phyloP scores from a whole-genome alignment of 1,140 invertebrate genomes.

The Drosophila orosa region DNA sequence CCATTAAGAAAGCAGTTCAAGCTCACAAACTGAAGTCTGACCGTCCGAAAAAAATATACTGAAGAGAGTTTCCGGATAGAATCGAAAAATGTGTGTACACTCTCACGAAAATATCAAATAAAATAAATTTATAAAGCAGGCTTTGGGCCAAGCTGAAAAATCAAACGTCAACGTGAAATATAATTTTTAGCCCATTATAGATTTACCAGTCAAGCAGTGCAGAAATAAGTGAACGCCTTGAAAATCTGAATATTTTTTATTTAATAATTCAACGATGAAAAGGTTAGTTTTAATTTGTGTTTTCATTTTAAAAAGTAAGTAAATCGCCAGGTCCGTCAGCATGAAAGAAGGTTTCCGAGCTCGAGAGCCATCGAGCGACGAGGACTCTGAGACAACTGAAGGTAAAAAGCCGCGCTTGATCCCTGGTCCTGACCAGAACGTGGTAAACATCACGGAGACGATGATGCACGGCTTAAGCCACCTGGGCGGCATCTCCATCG shows the following conservation, averaged over 20 bases:
- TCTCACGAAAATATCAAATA: neutral
- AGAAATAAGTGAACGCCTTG: neutral
- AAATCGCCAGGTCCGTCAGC: too few species aligned
- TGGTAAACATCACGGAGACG: neutral
- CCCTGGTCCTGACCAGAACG: neutral
- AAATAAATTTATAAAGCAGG: neutral
- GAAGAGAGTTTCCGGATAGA: too few species aligned
- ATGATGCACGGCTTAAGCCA: conserved; percentile 33
- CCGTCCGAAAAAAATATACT: too few species aligned
- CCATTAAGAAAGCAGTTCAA: too few species aligned
- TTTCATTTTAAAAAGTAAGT: too few species aligned
- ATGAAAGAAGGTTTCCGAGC: neutral
- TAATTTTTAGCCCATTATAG: neutral
- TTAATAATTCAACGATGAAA: neutral
- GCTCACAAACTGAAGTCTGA: too few species aligned
- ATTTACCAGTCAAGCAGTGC: neutral
- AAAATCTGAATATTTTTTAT: neutral
- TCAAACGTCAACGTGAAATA: neutral
- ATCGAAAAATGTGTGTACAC: too few species aligned
- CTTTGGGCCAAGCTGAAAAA: neutral
- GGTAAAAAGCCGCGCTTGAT: neutral
- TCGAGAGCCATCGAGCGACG: neutral
- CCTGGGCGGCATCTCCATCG: neutral
- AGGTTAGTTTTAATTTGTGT: neutral
- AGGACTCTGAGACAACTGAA: neutral